Evolutionary conservation across 2,113 vertebrate genomes (phyloP), one percentile per base, ranked within the genome.

Genomic region (Pteruthius melanotis): DNA sequence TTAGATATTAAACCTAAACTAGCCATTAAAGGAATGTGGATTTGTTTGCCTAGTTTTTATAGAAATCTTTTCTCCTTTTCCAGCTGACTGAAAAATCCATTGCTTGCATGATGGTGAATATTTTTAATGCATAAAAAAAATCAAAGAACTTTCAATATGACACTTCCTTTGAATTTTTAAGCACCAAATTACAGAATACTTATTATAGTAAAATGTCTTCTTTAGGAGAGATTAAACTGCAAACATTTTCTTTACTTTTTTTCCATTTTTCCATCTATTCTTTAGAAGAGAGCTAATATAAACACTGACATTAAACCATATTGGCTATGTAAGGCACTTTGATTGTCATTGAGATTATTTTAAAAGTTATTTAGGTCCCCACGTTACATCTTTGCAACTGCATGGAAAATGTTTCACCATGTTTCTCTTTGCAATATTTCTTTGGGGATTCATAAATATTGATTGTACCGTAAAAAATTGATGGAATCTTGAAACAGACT

Each of bases 361-460:
- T 98, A 97, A 98, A 98, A 98, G 98, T 98, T 98, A 98, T 98
- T 98, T 98, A 98, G 98, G 97, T 98, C 98, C 98, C 97, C 79
- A 54, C 90, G 97, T 98, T 98, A 96, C 97, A 97, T 97, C 98
- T 98, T 96, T 97, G 97, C 97, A 97, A 98, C 96, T 93, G 97
- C 97, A 96, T 96, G 96, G 98, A 98, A 97, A 98, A 98, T 93
- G 97, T 98, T 98, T 97, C 53, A 77, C 97, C 98, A 98, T 98
- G 98, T 99, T 98, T 98, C 98, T 99, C 98, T 99, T 98, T 98
- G 98, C 98, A 97, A 98, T 98, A 98, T 98, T 98, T 99, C 99
- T 99, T 98, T 96, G 83, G 99, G 98, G 99, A 98, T 99, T 99
- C 98, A 99, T 99, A 99, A 99, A 99, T 99, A 99, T 99, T 99